A percentile compares a stretch with the other conserved stretches of the same genome.
Evolutionary conservation across 2,113 vertebrate species (phyloP).

Genomic region (Trinectes maculatus): DNA sequence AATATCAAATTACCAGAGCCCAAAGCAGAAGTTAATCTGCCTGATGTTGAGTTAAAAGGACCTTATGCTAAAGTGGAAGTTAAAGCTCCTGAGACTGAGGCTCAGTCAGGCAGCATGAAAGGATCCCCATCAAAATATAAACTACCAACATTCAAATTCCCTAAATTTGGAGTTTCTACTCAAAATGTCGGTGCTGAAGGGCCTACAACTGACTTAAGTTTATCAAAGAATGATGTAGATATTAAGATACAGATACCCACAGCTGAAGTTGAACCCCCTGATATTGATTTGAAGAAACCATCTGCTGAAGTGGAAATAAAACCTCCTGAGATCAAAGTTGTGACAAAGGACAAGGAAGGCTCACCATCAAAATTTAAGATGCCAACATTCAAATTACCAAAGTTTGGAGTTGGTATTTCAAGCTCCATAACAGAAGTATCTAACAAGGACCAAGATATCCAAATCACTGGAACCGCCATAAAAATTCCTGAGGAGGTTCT

Average conservation of each 20-base stretch:
- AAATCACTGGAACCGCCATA: constrained; percentile 25
- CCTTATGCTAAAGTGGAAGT: constrained; percentile 3
- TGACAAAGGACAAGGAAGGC: constrained; percentile 10
- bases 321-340: constrained; percentile 16
- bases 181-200: constrained; percentile 11
- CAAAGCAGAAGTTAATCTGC: constrained; percentile 12
- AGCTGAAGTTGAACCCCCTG: constrained; percentile 10
- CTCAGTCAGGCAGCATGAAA: constrained; percentile 2
- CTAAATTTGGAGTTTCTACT: constrained; percentile 37
- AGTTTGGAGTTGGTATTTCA: constrained; percentile 51
- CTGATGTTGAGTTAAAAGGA: constrained; percentile 23
- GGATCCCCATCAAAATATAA: constrained; percentile 57
- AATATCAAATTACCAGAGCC: background rate
- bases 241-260: constrained; percentile 17
- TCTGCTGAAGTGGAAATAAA: constrained; percentile 30
- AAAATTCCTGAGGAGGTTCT: constrained; percentile 24
- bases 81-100: background rate
- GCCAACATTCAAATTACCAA: constrained; percentile 61
- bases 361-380: constrained; percentile 66
- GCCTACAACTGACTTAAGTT: constrained; percentile 21
- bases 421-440: constrained; percentile 5
- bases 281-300: constrained; percentile 29
- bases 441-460: constrained; percentile 6
- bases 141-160: constrained; percentile 58
- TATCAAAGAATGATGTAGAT: constrained; percentile 39